Percentiles rank a stretch among this genome's conserved stretches.
phyloP scores from a whole-genome alignment of 2,113 vertebrate species.

The Gracilinanus agilis region DNA sequence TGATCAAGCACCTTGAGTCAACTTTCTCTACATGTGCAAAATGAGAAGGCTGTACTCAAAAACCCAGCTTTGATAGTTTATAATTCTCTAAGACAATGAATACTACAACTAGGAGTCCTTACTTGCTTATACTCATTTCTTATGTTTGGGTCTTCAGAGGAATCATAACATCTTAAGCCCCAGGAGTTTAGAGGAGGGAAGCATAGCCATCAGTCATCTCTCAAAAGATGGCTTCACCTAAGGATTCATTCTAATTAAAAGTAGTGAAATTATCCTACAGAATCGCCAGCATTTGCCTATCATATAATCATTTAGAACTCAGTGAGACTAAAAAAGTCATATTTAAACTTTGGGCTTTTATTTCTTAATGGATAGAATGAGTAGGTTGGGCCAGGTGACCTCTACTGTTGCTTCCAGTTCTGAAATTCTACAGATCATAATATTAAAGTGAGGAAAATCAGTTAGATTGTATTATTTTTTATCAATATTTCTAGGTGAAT shows the following conservation, averaged over 20 bases:
- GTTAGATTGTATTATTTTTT: too few species aligned
- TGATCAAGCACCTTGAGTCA: neutral
- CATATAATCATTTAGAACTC: neutral
- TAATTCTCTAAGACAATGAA: neutral
- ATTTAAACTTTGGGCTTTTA: neutral
- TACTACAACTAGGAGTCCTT: neutral
- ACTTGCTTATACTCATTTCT: neutral
- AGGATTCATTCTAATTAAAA: neutral
- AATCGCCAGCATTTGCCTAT: neutral
- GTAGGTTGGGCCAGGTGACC: too few species aligned
- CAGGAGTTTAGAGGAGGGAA: neutral
- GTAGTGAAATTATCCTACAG: neutral
- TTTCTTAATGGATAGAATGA: neutral
- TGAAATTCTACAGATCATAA: too few species aligned
- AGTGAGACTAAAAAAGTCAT: neutral
- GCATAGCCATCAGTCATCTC: neutral
- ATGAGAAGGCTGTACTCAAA: neutral
- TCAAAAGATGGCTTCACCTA: neutral
- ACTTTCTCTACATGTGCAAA: neutral
- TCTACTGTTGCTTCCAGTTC: too few species aligned
- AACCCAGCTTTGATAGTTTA: neutral
- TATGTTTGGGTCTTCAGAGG: neutral
- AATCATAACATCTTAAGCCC: neutral
- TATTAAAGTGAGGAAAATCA: too few species aligned
- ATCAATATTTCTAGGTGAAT: too few species aligned